Evolutionary conservation across 2,113 vertebrate species (phyloP).

Genomic region (Trichomycterus rosablanca): DNA sequence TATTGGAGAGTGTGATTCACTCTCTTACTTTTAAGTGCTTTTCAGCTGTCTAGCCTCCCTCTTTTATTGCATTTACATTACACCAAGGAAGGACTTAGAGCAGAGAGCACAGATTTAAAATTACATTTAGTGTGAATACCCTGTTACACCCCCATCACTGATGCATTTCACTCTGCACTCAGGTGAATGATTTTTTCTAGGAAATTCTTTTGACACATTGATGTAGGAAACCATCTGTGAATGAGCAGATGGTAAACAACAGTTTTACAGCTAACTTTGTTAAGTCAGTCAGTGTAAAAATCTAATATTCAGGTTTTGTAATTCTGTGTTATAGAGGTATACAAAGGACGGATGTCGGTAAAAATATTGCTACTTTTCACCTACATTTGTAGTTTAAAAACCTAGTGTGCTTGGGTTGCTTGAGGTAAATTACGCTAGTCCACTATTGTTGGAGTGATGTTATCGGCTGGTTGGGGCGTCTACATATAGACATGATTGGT

Average conservation of each 20-base stretch:
- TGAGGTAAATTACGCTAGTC: too few species aligned
- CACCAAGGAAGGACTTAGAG: slow-evolving; percentile 6
- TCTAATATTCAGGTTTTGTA: neutral
- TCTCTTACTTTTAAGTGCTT: slow-evolving; percentile 25
- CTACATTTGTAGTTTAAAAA: too few species aligned
- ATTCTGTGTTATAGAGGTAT: neutral
- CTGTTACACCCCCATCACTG: slow-evolving; percentile 5
- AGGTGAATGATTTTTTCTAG: neutral
- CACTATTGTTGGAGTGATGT: too few species aligned
- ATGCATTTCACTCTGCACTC: neutral
- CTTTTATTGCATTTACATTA: slow-evolving; percentile 21
- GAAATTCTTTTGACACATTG: neutral
- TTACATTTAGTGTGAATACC: slow-evolving; percentile 29
- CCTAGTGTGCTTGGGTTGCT: too few species aligned
- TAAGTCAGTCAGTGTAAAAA: neutral
- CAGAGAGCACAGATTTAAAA: slow-evolving; percentile 13
- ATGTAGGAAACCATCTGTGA: neutral
- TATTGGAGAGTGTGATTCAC: slow-evolving; percentile 7
- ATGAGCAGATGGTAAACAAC: neutral
- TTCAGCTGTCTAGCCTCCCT: neutral
- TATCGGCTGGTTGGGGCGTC: too few species aligned
- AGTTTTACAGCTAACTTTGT: neutral
- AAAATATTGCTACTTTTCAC: too few species aligned
- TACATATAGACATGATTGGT: too few species aligned
- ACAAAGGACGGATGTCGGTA: too few species aligned